Conservation (phyloP, 2,797 vertebrate genomes). For the Notolepis coatsorum region DNA sequence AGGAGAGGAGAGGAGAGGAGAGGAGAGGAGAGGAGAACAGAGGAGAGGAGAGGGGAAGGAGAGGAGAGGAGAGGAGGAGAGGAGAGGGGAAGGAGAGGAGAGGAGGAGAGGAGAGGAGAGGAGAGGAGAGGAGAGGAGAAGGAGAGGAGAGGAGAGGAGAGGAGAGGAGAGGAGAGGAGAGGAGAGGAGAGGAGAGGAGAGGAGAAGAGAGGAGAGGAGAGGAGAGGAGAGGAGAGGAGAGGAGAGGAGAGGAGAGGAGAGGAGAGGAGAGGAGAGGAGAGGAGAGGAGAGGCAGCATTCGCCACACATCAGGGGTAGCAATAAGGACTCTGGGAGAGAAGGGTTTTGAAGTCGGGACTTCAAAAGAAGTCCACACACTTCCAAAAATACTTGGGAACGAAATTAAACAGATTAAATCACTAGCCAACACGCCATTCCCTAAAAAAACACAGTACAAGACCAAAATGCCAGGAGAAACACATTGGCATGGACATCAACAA, state of each 20-base stretch:
- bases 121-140: not conserved
- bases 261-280: not conserved
- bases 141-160: not conserved
- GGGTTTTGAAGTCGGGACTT: slow-evolving; percentile 78
- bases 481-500: slow-evolving; percentile 44
- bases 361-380: slow-evolving; percentile 67
- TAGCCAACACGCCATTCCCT: slow-evolving; percentile 50
- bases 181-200: not conserved
- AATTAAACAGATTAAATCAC: slow-evolving; percentile 75
- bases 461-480: slow-evolving; percentile 53
- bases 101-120: not conserved
- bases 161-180: not conserved
- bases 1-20: no score
- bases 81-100: not conserved
- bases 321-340: slow-evolving; percentile 75
- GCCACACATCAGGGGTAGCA: slow-evolving; percentile 74
- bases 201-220: not conserved
- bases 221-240: not conserved
- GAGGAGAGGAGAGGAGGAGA: not conserved
- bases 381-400: slow-evolving; percentile 73
- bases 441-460: slow-evolving; percentile 68
- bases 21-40: not conserved
- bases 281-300: slow-evolving; percentile 70
- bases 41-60: not conserved
- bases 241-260: not conserved